Conservation (phyloP, 2,113 vertebrate genomes). For the Aleadryas rufinucha region DNA sequence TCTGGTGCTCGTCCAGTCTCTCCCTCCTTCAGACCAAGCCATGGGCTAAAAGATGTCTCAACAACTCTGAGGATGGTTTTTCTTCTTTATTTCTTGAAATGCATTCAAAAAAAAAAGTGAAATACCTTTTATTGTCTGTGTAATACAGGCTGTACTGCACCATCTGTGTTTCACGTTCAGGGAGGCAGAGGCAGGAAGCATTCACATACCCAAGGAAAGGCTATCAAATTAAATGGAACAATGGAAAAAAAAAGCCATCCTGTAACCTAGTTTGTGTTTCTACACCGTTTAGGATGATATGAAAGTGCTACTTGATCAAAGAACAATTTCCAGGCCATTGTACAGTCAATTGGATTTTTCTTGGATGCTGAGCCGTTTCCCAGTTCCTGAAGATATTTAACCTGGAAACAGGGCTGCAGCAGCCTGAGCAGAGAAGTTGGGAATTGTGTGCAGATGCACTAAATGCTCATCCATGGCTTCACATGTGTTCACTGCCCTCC, state of each 20-base stretch:
- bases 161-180: not conserved
- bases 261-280: not conserved
- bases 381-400: not conserved
- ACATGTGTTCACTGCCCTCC: accelerated
- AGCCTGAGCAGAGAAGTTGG: not conserved
- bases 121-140: not conserved
- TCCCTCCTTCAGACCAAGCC: not conserved
- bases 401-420: not conserved
- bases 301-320: not conserved
- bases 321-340: slow-evolving; percentile 19
- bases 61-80: not conserved
- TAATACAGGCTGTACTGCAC: not conserved
- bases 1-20: not conserved
- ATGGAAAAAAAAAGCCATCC: not conserved
- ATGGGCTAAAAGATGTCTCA: not conserved
- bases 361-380: not conserved
- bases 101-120: not conserved
- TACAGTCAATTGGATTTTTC: not conserved
- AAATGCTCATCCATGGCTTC: not conserved
- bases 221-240: not conserved
- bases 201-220: not conserved
- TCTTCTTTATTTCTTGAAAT: not conserved
- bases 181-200: not conserved
- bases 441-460: not conserved
- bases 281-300: not conserved